phyloP scores from a whole-genome alignment of 2,113 vertebrate genomes.

The Anseranas semipalmata region DNA sequence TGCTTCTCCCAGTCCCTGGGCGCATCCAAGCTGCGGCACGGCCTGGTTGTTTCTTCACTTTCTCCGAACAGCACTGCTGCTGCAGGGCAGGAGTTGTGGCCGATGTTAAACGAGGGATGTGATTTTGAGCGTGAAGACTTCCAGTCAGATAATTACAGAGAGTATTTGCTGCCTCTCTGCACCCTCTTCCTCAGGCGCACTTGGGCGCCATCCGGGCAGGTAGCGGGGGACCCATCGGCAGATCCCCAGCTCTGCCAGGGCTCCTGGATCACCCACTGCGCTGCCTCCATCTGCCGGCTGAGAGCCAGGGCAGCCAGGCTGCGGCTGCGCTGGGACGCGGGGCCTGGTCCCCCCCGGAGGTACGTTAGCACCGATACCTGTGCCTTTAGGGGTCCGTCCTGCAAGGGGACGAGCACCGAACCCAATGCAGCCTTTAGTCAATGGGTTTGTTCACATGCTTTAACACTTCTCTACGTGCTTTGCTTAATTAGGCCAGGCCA shows the following conservation, averaged over 20 bases:
- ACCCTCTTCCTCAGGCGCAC: background rate
- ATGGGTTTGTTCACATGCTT: background rate
- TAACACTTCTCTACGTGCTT: background rate
- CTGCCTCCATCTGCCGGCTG: background rate
- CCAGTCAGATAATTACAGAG: background rate
- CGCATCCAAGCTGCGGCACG: background rate
- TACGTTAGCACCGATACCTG: background rate
- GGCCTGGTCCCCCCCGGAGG: rapidly evolving
- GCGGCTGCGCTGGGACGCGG: background rate
- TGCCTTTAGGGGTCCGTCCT: background rate
- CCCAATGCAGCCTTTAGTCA: rapidly evolving
- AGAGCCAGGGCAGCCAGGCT: no score
- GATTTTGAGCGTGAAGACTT: background rate
- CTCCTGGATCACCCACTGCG: background rate
- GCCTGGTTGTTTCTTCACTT: rapidly evolving
- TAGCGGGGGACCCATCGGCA: rapidly evolving
- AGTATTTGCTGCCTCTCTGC: background rate
- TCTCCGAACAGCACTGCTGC: background rate
- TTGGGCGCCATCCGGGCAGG: background rate
- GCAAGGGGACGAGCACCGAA: background rate
- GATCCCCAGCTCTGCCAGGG: background rate
- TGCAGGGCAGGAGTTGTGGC: background rate
- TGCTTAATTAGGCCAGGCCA: slow-evolving; percentile 46
- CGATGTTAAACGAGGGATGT: background rate
- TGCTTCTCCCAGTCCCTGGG: background rate